Conservation (phyloP, 1,140 invertebrate species). For the Amphibalanus amphitrite region DNA sequence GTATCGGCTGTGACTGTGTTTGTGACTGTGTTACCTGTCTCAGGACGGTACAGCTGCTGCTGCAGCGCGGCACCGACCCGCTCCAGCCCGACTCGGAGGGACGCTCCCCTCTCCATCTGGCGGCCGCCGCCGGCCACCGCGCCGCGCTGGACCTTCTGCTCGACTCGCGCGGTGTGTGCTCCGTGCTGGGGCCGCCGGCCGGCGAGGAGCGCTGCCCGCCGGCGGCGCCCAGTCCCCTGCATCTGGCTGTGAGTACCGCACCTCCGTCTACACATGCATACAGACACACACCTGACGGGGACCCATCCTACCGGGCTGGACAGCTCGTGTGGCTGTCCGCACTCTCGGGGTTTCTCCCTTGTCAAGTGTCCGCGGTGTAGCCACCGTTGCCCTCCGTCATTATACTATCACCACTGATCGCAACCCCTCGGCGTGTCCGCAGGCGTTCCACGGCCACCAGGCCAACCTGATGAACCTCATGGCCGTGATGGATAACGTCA, state of each 20-base stretch:
- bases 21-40: too few relatives aligned
- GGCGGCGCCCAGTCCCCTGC: neutral
- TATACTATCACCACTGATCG: too few relatives aligned
- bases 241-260: neutral
- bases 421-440: neutral
- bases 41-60: neutral
- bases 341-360: too few relatives aligned
- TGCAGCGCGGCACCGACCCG: neutral
- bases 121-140: neutral
- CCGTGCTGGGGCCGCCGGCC: neutral
- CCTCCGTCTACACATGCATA: too few relatives aligned
- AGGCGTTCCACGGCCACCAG: slow-evolving; percentile 28
- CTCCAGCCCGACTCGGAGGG: neutral
- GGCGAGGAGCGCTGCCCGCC: neutral
- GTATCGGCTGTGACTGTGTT: too few relatives aligned
- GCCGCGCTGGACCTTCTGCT: neutral
- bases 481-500: slow-evolving; percentile 35
- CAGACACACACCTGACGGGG: too few relatives aligned
- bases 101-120: neutral
- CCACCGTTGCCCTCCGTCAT: too few relatives aligned
- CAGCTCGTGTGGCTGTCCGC: too few relatives aligned
- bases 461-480: slow-evolving; percentile 39
- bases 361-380: too few relatives aligned
- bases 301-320: too few relatives aligned
- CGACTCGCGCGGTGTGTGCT: neutral